Evolutionary conservation across 2,797 vertebrate genomes (phyloP), one percentile per base, ranked within the genome.

Genomic region (Phoeniculus purpureus): DNA sequence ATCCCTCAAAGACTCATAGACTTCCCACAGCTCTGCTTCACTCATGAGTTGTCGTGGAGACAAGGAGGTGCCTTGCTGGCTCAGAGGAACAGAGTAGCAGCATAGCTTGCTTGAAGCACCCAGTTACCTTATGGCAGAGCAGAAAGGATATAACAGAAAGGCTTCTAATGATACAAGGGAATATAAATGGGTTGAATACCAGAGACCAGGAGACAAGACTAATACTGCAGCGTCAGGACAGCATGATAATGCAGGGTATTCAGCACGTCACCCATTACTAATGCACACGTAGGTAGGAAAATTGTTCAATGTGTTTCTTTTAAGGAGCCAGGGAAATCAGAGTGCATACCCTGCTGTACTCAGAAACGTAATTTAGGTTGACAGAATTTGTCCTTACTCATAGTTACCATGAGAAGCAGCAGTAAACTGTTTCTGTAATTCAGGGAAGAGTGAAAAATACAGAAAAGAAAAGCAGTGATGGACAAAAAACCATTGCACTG

Each of bases 1-100:
- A 71, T 32, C 23, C 62, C 43, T 71, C 71, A 55, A 84, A 67
- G 66, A 45, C n/a, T 75, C 47, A 11, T 0, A 71, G 55, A 19
- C 27, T 73, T 72, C 62, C 52, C 66, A 51, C 45, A 62, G 70
- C 66, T 90, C 66, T 65, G 73, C 66, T 68, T 81, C 77, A 31
- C 43, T 66, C 72, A 47, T 26, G 66, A 91, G 83, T 23, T 81
- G 59, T 90, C 83, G 26, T 85, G 72, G 72, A 87, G 85, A 76
- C 64, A 59, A 79, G 67, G 25, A 84, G 77, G 50, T 70, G 48
- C 48, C 51, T 56, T 0, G 0, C 43, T 54, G 52, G 72, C 76
- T 72, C 65, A 43, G 52, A 32, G 61, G 45, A 82, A 27, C 15
- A n/a, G 54, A 55, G 26, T 3, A 62, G 62, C 67, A 90, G 62